Evolutionary conservation across 1,140 invertebrate species (phyloP).

Genomic region (Anastatus disparis): DNA sequence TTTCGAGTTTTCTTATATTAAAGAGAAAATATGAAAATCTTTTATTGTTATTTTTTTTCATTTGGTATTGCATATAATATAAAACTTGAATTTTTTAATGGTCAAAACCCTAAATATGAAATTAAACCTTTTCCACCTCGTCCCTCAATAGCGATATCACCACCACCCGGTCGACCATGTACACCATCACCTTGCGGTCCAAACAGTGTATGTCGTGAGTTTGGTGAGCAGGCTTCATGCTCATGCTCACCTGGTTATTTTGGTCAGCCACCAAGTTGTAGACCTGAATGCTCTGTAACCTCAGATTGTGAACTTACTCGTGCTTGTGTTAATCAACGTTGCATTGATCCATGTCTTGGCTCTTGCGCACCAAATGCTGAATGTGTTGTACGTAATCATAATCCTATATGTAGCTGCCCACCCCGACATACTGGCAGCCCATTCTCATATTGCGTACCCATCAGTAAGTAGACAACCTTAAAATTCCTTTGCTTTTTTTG

Average conservation of each 20-base stretch:
- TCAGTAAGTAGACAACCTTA: slow-evolving; percentile 67
- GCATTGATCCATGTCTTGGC: slow-evolving; percentile 82
- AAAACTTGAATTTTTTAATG: too few relatives aligned
- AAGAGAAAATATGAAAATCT: too few relatives aligned
- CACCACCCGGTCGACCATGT: slow-evolving; percentile 62
- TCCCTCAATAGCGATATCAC: not conserved
- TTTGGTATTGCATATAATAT: too few relatives aligned
- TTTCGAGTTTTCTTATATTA: too few relatives aligned
- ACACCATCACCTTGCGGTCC: slow-evolving; percentile 77
- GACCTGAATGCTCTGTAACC: slow-evolving; percentile 80
- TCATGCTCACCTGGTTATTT: slow-evolving; percentile 75
- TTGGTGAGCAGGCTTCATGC: slow-evolving; percentile 73
- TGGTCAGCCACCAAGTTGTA: slow-evolving; percentile 78
- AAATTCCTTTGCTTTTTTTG: too few relatives aligned
- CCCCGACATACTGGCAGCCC: slow-evolving; percentile 74
- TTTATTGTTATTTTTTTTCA: too few relatives aligned
- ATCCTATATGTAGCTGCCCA: slow-evolving; percentile 74
- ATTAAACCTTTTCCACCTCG: slow-evolving; percentile 52
- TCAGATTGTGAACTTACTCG: slow-evolving; percentile 81
- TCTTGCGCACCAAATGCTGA: slow-evolving; percentile 76
- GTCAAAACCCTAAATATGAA: slow-evolving; percentile 67
- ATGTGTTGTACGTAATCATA: slow-evolving; percentile 72
- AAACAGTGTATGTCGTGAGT: slow-evolving; percentile 78
- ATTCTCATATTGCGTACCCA: slow-evolving; percentile 71
- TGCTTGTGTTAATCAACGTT: slow-evolving; percentile 81